A percentile compares a stretch with the other conserved stretches of the same genome.
Evolutionary conservation across 2,797 vertebrate species (phyloP).

Genomic region (Iguana delicatissima): DNA sequence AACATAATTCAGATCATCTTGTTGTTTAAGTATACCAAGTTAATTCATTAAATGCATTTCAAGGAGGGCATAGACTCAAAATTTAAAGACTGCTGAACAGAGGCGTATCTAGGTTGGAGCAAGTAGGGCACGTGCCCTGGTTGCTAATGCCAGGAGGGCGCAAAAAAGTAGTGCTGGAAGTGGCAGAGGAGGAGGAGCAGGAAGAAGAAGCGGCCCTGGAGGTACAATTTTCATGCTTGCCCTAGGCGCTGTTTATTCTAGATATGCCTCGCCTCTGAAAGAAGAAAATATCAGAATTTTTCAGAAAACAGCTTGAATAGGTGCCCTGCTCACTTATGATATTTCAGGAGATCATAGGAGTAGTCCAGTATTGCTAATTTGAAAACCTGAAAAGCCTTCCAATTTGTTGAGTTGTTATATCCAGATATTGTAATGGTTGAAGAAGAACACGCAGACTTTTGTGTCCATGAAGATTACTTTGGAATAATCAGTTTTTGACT

Average conservation of each 20-base stretch:
- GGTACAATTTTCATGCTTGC: no score
- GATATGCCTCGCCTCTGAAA: no score
- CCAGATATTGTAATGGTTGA: background rate
- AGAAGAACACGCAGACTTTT: background rate
- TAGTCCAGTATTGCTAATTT: background rate
- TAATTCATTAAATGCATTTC: background rate
- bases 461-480: slow-evolving; percentile 5
- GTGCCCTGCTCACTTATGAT: background rate
- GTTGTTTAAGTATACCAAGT: background rate
- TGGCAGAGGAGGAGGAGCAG: no score
- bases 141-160: no score
- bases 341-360: slow-evolving; percentile 1
- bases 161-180: no score
- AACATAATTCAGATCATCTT: background rate
- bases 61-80: background rate
- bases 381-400: background rate
- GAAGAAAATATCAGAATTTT: background rate
- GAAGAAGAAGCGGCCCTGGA: no score
- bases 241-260: no score
- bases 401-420: background rate
- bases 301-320: background rate
- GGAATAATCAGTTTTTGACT: background rate
- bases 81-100: background rate
- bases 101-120: no score
- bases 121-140: no score